Conservation (phyloP, 2,113 vertebrate species). For the Epinephelus moara region DNA sequence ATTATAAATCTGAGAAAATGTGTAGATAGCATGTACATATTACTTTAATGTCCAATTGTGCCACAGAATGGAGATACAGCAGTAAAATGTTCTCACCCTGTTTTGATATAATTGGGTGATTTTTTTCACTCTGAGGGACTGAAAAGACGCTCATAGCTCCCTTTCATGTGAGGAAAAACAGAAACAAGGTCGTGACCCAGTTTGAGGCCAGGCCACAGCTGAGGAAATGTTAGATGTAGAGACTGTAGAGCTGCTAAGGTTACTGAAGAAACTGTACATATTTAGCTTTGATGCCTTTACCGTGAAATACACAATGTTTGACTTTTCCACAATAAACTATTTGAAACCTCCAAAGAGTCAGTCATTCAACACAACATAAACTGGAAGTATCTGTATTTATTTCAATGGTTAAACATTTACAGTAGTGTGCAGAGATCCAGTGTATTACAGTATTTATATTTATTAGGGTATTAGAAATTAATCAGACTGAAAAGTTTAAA, state of each 20-base stretch:
- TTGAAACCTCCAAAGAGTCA: not conserved
- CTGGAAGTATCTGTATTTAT: slow-evolving; percentile 72
- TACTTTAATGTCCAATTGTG: not conserved
- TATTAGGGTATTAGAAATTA: slow-evolving; percentile 31
- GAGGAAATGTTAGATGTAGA: slow-evolving; percentile 20
- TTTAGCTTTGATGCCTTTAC: slow-evolving; percentile 5
- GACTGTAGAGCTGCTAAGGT: slow-evolving; percentile 12
- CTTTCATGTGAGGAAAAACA: slow-evolving; percentile 15
- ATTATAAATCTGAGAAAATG: not conserved
- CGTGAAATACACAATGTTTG: slow-evolving; percentile 3
- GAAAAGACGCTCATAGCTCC: not conserved
- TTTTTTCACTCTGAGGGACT: not conserved
- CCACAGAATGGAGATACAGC: not conserved
- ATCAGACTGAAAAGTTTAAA: slow-evolving; percentile 27
- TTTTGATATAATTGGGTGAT: not conserved
- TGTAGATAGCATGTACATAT: slow-evolving; percentile 64
- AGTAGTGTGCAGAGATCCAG: slow-evolving; percentile 70
- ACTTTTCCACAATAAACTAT: slow-evolving; percentile 49
- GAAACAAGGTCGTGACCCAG: slow-evolving; percentile 25
- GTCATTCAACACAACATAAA: slow-evolving; percentile 16
- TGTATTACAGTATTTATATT: slow-evolving; percentile 60
- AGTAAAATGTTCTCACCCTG: not conserved
- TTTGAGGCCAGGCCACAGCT: slow-evolving; percentile 4
- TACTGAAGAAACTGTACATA: slow-evolving; percentile 33
- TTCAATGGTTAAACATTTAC: slow-evolving; percentile 78